These are phyloP conservation scores for Urocyon cinereoargenteus DNA, from an alignment of 2,797 vertebrate species.

Conservation along the genomic window DNA sequence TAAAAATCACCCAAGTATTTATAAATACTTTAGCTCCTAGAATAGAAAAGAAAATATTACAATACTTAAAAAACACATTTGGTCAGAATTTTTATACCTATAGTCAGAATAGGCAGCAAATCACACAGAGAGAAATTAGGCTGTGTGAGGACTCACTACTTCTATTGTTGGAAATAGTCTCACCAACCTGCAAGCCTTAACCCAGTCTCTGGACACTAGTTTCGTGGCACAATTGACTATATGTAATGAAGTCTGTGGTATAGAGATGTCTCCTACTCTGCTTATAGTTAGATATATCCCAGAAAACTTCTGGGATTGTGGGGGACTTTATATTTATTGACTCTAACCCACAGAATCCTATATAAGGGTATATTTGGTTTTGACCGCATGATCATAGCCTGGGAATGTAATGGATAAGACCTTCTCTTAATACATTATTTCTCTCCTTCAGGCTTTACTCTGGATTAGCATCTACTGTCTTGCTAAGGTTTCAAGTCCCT, in stretches of 20 bases:
- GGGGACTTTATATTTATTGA: neutral
- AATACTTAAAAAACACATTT: neutral
- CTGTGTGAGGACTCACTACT: too few species aligned
- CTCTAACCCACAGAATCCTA: neutral
- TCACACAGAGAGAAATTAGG: neutral
- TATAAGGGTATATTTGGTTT: neutral
- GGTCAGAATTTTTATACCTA: neutral
- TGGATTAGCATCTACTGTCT: neutral
- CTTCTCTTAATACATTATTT: neutral
- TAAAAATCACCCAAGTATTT: neutral
- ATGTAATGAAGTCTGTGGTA: neutral
- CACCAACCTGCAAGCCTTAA: neutral
- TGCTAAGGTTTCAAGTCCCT: neutral
- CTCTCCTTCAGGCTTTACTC: neutral
- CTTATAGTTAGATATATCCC: neutral
- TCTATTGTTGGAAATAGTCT: neutral
- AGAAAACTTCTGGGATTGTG: neutral
- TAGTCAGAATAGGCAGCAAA: neutral
- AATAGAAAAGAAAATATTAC: neutral
- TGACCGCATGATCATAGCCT: neutral
- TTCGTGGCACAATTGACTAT: neutral
- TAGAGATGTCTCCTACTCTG: neutral
- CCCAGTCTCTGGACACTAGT: neutral
- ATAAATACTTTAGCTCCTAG: neutral
- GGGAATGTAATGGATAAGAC: neutral